Evolutionary conservation across 2,113 vertebrate genomes (phyloP).

Genomic region (Zootoca vivipara): DNA sequence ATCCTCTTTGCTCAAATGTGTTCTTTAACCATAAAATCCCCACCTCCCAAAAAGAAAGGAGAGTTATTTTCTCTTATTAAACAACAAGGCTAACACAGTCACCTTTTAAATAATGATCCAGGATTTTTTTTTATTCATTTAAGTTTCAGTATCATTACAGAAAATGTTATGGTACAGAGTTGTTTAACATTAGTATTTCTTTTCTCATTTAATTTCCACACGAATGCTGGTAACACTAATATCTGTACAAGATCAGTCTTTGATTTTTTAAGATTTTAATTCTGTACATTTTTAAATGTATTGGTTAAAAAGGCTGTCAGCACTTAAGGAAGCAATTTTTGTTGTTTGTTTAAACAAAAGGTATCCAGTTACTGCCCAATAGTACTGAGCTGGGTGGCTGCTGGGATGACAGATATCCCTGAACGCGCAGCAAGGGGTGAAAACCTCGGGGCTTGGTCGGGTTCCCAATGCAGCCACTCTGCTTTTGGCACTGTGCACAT

Average conservation of each 20-base stretch:
- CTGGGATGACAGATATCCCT: constrained; percentile 78
- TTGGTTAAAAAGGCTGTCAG: constrained; percentile 99
- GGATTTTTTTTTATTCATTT: constrained; percentile 98
- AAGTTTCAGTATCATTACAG: constrained; percentile 99
- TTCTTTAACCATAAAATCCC: background rate
- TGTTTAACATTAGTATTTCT: constrained; percentile 96
- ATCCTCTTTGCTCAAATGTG: background rate
- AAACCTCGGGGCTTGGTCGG: constrained; percentile 71
- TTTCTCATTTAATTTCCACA: constrained; percentile 96
- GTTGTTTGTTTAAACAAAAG: constrained; percentile 94
- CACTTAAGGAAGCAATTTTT: constrained; percentile 98
- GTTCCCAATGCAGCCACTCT: constrained; percentile 78
- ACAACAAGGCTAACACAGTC: constrained; percentile 72
- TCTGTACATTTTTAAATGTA: constrained; percentile 99
- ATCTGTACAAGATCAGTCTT: constrained; percentile 99
- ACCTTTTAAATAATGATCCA: constrained; percentile 98
- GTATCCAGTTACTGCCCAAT: constrained; percentile 87
- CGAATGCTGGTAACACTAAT: constrained; percentile 99
- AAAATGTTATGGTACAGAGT: constrained; percentile 99
- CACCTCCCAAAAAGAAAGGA: constrained; percentile 15
- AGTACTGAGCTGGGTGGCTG: constrained; percentile 89
- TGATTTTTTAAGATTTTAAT: constrained; percentile 84
- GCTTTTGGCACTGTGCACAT: constrained; percentile 99
- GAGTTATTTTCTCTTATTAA: constrained; percentile 48
- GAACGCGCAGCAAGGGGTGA: constrained; percentile 74